Percentiles rank a stretch among this genome's conserved stretches.
These are phyloP conservation scores for Teleogryllus oceanicus DNA, from an alignment of 2,888 invertebrate species.

Conservation along the genomic window DNA sequence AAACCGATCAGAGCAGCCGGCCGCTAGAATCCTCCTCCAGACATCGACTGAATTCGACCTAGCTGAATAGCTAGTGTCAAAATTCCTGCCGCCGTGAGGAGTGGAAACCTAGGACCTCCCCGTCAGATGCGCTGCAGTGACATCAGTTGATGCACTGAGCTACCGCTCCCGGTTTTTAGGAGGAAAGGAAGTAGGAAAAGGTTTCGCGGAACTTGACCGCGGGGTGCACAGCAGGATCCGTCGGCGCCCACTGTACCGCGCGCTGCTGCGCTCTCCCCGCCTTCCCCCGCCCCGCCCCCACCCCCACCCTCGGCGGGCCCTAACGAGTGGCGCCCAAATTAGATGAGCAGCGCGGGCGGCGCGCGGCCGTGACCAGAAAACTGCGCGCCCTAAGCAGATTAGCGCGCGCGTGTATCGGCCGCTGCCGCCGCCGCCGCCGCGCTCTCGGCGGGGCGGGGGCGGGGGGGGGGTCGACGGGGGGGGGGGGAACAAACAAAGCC, in stretches of 20 bases:
- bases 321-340: constrained; percentile 9
- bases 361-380: neutral
- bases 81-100: too few relatives aligned
- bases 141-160: too few relatives aligned
- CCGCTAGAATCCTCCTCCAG: too few relatives aligned
- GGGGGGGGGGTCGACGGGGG: neutral
- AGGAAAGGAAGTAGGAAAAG: too few relatives aligned
- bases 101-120: too few relatives aligned
- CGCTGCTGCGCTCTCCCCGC: neutral
- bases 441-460: neutral
- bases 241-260: neutral
- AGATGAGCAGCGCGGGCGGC: neutral
- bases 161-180: too few relatives aligned
- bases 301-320: neutral
- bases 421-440: neutral
- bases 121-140: too few relatives aligned
- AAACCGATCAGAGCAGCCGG: too few relatives aligned
- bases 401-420: constrained; percentile 7
- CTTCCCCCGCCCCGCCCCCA: neutral
- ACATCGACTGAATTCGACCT: too few relatives aligned
- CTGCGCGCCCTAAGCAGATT: neutral
- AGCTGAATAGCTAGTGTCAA: too few relatives aligned
- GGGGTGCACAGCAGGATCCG: neutral
- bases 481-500: neutral
- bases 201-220: too few relatives aligned